Base-by-base conservation (phyloP, 2,888 invertebrate species). In the Meta bourneti region DNA sequence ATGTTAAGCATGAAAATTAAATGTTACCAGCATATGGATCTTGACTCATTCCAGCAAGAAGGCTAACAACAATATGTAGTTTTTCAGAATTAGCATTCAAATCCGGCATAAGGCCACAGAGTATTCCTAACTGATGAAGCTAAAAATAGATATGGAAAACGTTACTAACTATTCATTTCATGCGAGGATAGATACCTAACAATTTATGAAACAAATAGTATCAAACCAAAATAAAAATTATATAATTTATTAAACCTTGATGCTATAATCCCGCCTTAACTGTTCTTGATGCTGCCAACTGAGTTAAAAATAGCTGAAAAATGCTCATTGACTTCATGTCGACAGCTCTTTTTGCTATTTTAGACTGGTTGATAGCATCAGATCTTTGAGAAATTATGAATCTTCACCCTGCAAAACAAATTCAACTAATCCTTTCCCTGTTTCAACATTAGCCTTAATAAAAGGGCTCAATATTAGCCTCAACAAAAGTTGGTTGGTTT, bases 11-110 rank as follows among this genome's bases (percentile, higher is more conserved):
- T 7, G 20, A 77, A 69, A 11, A 78, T 49, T 34, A 74, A 49
- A 11, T 48, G 19, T 48, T 78, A 77, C 70, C 54, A 52, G 74
- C 72, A 90, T 94, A 93, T n/a, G 94, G 93, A 92, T 94, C 93
- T 95, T 98, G 97, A 0, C 98, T 97, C 96, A 99, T 98, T 0
- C 99, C 98, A 0, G 98, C 97, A 0, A 98, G 97, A 13, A 99
- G 95, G 94, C 97, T 97, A 49, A 99, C 98, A 0, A 99, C 98
- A 71, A 97, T 96, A 94, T 98, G 98, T 7, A 99, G 96, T 95
- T 99, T 98, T 94, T 97, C 97, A 2, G 98, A 98, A 0, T 97
- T 96, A 0, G 98, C 98, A 52, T 93, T 93, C 48, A 96, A 96
- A 0, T 97, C 98, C 0, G 98, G 99, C 95, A 98, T 96, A 9